Percentiles rank a stretch among this genome's conserved stretches.
Evolutionary conservation across 2,797 vertebrate species (phyloP).

Genomic region (Chloroceryle inda): DNA sequence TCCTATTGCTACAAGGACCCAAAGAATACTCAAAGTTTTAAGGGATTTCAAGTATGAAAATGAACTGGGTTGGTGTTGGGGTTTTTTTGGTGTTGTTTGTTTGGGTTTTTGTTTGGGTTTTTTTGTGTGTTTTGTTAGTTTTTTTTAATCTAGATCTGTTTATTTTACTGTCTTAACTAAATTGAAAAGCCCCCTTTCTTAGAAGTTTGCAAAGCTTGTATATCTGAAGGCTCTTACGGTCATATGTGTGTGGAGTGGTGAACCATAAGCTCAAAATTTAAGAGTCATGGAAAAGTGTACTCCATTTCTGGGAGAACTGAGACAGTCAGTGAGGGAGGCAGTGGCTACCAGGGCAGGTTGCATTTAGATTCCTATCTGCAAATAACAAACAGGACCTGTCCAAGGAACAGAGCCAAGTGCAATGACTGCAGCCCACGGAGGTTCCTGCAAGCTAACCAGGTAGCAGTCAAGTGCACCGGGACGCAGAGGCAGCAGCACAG

Average conservation of each 20-base stretch:
- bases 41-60: background rate
- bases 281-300: background rate
- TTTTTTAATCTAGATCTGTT: background rate
- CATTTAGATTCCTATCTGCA: background rate
- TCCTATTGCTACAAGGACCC: background rate
- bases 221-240: background rate
- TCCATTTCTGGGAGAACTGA: background rate
- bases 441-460: background rate
- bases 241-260: accelerated
- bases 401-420: background rate
- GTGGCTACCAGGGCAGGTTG: background rate
- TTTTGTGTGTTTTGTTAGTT: too few species aligned
- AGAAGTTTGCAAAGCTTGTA: background rate
- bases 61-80: too few species aligned
- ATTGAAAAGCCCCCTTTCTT: background rate
- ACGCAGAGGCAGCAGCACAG: background rate
- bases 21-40: background rate
- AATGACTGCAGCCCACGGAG: background rate
- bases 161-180: background rate
- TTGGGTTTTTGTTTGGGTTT: too few species aligned
- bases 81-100: too few species aligned
- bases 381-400: background rate
- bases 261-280: background rate
- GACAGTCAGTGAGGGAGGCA: background rate
- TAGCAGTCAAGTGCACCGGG: background rate